These are phyloP conservation scores for Leptoclinus maculatus DNA, from an alignment of 2,797 vertebrate genomes.

Conservation along the genomic window DNA sequence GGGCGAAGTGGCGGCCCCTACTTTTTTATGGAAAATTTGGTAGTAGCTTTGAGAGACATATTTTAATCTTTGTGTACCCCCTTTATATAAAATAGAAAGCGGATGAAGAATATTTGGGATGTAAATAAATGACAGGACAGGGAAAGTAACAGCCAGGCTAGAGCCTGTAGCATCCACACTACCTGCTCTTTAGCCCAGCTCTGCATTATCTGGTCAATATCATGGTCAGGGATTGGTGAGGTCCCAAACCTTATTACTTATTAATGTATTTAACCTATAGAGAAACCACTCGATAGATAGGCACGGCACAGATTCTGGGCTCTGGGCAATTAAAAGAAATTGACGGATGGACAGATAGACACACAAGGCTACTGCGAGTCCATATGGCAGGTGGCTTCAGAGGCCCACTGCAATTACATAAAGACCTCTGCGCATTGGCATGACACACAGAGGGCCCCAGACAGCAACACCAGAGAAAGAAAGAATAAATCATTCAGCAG, in stretches of 20 bases:
- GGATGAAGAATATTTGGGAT: background rate
- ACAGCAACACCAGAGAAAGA: constrained; percentile 67
- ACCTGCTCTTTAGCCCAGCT: constrained; percentile 41
- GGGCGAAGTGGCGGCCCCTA: background rate
- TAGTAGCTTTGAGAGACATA: background rate
- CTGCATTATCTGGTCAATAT: constrained; percentile 68
- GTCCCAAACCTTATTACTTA: constrained; percentile 77
- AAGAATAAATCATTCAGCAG: constrained; percentile 69
- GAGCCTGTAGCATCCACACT: background rate
- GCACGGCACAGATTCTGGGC: constrained; percentile 54
- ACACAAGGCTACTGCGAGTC: constrained; percentile 70
- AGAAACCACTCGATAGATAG: constrained; percentile 72
- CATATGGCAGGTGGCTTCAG: constrained; percentile 79
- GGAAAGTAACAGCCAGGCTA: background rate
- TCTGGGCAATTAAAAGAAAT: constrained; percentile 81
- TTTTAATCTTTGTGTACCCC: background rate
- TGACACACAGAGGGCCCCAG: constrained; percentile 64
- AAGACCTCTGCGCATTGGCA: constrained; percentile 79
- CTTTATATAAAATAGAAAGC: background rate
- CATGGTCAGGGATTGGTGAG: constrained; percentile 60
- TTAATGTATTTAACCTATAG: constrained; percentile 82
- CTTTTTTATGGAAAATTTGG: background rate
- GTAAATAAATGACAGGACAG: background rate
- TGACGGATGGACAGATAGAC: constrained; percentile 78
- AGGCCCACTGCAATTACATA: constrained; percentile 82